Evolutionary conservation across 2,113 vertebrate genomes (phyloP), one percentile per base, ranked within the genome.

Genomic region (Hyla sarda): DNA sequence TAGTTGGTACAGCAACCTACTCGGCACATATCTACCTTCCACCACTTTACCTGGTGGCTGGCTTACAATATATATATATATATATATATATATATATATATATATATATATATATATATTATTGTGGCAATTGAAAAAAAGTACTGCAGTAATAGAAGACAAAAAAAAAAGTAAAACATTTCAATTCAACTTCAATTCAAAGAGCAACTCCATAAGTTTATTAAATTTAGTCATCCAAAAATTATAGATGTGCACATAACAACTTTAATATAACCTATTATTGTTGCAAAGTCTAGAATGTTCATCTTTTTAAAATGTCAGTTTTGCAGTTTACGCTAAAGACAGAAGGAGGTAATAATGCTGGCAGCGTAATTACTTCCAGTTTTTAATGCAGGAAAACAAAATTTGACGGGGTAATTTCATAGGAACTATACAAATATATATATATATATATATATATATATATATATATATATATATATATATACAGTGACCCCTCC

Each of bases 331-430:
- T 75, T 75, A 48, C 13, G 13, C 45, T 25, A 75, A 47, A 75
- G n/a, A 75, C 25, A 3, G 41, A 75, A 48, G 72, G 41, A 75
- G n/a, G 45, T 75, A 75, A 75, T 75, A 75, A 75, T 41, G 28
- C 41, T 47, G n/a, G 41, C 14, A 48, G 25, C 41, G 25, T 75
- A 75, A 75, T 75, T 75, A 75, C 72, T 48, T 75, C 71, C 71
- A 75, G 23, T 75, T 75, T 13, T 75, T 75, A 75, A 50, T 75
- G 28, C 48, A 28, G 45, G 25, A 75, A 75, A 75, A 75, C 73
- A 50, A 75, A 50, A 50, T 50, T 75, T 13, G n/a, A 75, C 73
- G 16, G 45, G 25, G 6, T 28, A 14, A 75, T 50, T 75, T 75
- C 50, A 75, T 75, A 50, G 73, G 5, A 75, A 30, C 45, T 75